Base-by-base conservation (phyloP, 1,140 invertebrate species). In the Leptinotarsa undecemlineata region DNA sequence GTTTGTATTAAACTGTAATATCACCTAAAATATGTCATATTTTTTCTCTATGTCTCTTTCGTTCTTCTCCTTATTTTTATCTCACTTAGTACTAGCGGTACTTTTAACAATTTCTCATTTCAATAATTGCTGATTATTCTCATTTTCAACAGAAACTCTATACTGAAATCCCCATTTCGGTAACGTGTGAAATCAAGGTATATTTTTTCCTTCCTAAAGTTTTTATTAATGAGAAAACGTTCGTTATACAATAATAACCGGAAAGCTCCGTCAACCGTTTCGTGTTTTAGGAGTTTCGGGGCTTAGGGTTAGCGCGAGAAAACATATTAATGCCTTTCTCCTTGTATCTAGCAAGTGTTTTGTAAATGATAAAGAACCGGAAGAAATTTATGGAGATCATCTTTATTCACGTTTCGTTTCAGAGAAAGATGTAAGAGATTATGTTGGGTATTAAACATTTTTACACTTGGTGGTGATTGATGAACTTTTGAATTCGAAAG, bases 261-360 rank as follows among this genome's bases (percentile, higher is more conserved):
- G 51, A 57, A 57, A 57, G 51, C 51, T 57, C 51, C 51, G 51
- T 57, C 51, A 57, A 57, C 13, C 51, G 51, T 57, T 57, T 57
- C 51, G 51, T 57, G 51, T 57, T 57, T 57, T 57, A 15, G 15
- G 51, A 15, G 51, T 57, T 57, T 57, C 51, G 17, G 51, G 14
- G 17, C 15, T 57, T 57, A 57, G 6, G 51, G 51, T 57, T 17
- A 57, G 51, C 51, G 51, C 51, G 51, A 57, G 51, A 19, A 57
- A 57, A 57, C n/a, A 57, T 57, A 57, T 57, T 57, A 57, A 57
- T n/a, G 51, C 17, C 51, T 57, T 19, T 57, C 51, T 57, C n/a
- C 51, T 57, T 57, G 51, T 57, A 57, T 42, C 33, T 19, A 19
- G n/a, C 51, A 57, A 57, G 51, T 57, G 15, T 57, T 57, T 19